Evolutionary conservation across 2,113 vertebrate species (phyloP), one percentile per base, ranked within the genome.

Genomic region (Takifugu flavidus): DNA sequence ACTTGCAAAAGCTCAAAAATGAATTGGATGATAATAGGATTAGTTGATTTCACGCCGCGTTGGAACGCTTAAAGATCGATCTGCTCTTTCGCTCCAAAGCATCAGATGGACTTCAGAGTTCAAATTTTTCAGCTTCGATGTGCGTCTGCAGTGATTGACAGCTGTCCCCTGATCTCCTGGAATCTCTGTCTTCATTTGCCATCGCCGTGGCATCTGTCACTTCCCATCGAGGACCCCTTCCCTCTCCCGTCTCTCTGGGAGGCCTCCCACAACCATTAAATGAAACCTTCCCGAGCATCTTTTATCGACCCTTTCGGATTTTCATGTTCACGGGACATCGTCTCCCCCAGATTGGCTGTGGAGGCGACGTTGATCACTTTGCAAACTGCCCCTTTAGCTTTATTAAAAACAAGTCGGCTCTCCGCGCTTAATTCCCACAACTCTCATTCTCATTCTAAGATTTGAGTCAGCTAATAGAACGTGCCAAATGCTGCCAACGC

Each of bases 181-280:
- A 68, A 65, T 59, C 60, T 80, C 60, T 4, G 58, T 77, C 75
- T 84, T 77, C 67, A 62, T 74, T 77, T 66, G 56, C 63, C 44
- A 49, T 53, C 51, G 62, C 76, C 72, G 55, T 78, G 65, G 45
- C 54, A 53, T 28, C 74, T 77, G 70, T 79, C 82, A 57, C 67
- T 84, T 70, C 72, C 29, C 27, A 77, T 87, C 79, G 67, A 53
- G 60, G 52, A 65, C 45, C 61, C 44, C 50, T 77, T 46, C 20
- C 25, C 62, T 6, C 28, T 39, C 47, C 52, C 29, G 14, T 28
- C 62, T 6, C 56, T 58, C 27, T 28, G 31, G 10, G 13, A 42
- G 46, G 20, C 42, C 64, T 47, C 55, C 56, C 51, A 67, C 51
- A 20, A 45, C 43, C 13, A 45, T 45, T 14, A 45, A 14, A 34